Evolutionary conservation across 2,797 vertebrate species (phyloP).

Genomic region (Pterois miles): DNA sequence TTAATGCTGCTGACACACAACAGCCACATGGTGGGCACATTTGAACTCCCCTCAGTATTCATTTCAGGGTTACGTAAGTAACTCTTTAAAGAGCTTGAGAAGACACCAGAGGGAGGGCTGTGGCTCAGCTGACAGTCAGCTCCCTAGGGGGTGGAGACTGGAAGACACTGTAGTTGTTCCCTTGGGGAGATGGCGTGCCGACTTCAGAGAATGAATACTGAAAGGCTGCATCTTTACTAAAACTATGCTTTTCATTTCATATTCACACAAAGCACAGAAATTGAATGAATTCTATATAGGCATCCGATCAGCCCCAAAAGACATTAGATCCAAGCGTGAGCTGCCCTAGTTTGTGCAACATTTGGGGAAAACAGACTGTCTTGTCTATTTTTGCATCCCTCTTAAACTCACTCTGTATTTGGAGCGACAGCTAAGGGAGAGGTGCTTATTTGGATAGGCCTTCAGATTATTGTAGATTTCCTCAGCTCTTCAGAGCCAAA

Average conservation of each 20-base stretch:
- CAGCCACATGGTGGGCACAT: conserved; percentile 10
- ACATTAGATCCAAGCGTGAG: conserved; percentile 35
- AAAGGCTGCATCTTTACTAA: not conserved
- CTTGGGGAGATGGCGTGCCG: not conserved
- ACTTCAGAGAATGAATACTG: not conserved
- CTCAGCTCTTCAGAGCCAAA: conserved; percentile 33
- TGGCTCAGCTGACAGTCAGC: conserved; percentile 18
- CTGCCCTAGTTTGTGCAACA: conserved; percentile 67
- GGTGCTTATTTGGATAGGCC: conserved; percentile 36
- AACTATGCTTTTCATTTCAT: not conserved
- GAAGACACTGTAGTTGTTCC: conserved; percentile 1
- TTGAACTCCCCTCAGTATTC: conserved; percentile 34
- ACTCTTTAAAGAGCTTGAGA: conserved; percentile 48
- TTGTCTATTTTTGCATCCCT: conserved; percentile 67
- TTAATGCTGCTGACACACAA: conserved; percentile 12
- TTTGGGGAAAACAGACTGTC: conserved; percentile 58
- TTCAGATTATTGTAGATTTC: conserved; percentile 43
- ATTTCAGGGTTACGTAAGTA: conserved; percentile 55
- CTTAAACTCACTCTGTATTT: conserved; percentile 46
- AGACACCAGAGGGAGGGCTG: conserved; percentile 35
- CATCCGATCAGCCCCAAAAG: conserved; percentile 23
- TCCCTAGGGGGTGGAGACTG: conserved; percentile 24
- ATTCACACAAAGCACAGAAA: not conserved
- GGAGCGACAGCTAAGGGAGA: conserved; percentile 64
- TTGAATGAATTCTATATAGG: not conserved